A percentile compares a stretch with the other conserved stretches of the same genome.
These are phyloP conservation scores for Centropus bengalensis DNA, from an alignment of 2,113 vertebrate genomes.

Conservation along the genomic window DNA sequence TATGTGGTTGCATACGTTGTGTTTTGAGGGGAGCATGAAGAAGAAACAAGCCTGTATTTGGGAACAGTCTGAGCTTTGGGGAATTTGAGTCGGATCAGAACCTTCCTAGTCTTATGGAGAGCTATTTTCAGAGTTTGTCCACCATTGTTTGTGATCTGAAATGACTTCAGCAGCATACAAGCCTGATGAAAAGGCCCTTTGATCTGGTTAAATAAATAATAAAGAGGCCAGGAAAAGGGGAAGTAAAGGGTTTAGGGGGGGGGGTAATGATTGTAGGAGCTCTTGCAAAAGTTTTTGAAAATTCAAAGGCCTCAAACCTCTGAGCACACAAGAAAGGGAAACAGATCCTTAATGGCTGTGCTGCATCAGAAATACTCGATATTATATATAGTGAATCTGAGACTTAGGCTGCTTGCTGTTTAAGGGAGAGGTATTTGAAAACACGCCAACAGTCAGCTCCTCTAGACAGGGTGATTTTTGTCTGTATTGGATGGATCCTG, in stretches of 20 bases:
- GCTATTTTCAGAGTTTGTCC: slow-evolving; percentile 78
- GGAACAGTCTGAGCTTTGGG: background rate
- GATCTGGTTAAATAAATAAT: slow-evolving; percentile 81
- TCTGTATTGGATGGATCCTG: slow-evolving; percentile 64
- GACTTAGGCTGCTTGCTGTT: slow-evolving; percentile 35
- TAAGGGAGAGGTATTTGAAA: slow-evolving; percentile 70
- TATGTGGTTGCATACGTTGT: background rate
- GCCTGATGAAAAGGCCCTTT: slow-evolving; percentile 78
- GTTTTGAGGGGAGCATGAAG: background rate
- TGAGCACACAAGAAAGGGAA: background rate
- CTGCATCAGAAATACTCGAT: slow-evolving; percentile 42
- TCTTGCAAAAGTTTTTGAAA: slow-evolving; percentile 31
- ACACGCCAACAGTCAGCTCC: slow-evolving; percentile 55
- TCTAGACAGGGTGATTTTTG: slow-evolving; percentile 69
- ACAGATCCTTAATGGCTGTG: background rate
- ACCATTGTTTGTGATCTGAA: slow-evolving; percentile 78
- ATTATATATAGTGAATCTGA: background rate
- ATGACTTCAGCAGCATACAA: slow-evolving; percentile 77
- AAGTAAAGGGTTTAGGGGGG: slow-evolving; percentile 43
- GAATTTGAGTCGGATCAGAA: slow-evolving; percentile 45
- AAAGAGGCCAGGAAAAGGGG: slow-evolving; percentile 69
- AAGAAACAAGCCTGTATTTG: background rate
- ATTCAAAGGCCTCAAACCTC: slow-evolving; percentile 23
- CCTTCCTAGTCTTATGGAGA: slow-evolving; percentile 61
- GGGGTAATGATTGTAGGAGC: slow-evolving; percentile 30